Percentiles rank a stretch among this genome's conserved stretches.
phyloP scores from a whole-genome alignment of 2,797 vertebrate genomes.

The Cheirogaleus major region DNA sequence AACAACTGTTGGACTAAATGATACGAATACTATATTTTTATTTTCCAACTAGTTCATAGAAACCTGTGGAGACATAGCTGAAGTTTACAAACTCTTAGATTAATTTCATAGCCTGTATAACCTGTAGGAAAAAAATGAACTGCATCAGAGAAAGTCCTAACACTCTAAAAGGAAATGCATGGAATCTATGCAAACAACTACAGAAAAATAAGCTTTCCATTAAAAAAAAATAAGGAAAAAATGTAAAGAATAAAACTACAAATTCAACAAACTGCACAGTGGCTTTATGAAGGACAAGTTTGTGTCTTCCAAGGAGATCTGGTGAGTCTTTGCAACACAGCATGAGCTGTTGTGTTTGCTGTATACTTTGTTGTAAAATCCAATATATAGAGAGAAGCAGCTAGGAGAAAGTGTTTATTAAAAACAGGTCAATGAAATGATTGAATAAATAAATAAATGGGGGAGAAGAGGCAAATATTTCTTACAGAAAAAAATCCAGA shows the following conservation, averaged over 20 bases:
- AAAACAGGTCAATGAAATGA: background rate
- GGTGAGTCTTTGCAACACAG: background rate
- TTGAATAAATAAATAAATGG: background rate
- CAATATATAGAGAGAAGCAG: background rate
- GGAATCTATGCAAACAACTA: background rate
- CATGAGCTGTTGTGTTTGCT: background rate
- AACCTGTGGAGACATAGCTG: background rate
- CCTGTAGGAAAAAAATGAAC: constrained; percentile 5
- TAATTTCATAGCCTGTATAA: constrained; percentile 29
- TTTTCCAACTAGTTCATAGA: constrained; percentile 48
- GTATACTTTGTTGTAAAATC: background rate
- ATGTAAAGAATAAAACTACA: background rate
- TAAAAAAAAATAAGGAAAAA: background rate
- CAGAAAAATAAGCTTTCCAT: constrained; percentile 33
- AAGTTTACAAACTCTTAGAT: constrained; percentile 19
- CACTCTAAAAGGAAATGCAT: background rate
- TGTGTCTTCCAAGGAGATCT: background rate
- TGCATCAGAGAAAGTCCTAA: background rate
- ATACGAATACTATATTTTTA: constrained; percentile 40
- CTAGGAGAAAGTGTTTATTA: background rate
- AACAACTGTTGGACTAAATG: constrained; percentile 26
- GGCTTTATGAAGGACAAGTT: background rate
- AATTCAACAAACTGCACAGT: background rate
- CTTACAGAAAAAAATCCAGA: background rate
- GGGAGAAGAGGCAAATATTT: background rate